These are phyloP conservation scores for Ciconia maguari DNA, from an alignment of 2,113 vertebrate genomes.

Conservation along the genomic window DNA sequence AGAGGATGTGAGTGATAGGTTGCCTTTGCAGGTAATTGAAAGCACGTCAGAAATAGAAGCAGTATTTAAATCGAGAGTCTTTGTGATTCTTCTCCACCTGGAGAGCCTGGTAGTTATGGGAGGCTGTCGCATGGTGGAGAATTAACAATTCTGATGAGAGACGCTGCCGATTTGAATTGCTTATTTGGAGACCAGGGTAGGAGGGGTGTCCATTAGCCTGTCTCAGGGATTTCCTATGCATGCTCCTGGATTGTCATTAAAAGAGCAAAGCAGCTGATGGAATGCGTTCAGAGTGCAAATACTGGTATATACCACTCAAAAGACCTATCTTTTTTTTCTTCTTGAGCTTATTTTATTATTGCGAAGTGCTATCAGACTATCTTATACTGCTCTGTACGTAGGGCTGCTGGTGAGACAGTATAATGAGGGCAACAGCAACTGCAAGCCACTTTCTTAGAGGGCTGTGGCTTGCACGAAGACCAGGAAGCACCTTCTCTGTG, in stretches of 20 bases:
- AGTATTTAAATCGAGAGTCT: not conserved
- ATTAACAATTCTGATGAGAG: slow-evolving; percentile 48
- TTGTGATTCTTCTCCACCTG: not conserved
- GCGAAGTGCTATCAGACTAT: not conserved
- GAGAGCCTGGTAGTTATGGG: not conserved
- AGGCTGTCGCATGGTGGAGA: not conserved
- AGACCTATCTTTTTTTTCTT: not conserved
- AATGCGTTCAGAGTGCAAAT: not conserved
- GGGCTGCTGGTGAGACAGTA: not conserved
- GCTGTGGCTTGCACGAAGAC: not conserved
- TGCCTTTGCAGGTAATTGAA: not conserved
- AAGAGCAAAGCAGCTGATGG: not conserved
- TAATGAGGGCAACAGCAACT: not conserved
- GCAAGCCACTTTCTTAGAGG: not conserved
- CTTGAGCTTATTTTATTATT: not conserved
- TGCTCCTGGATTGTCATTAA: not conserved
- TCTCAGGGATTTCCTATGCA: slow-evolving; percentile 37
- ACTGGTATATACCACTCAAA: not conserved
- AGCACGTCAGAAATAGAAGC: slow-evolving; percentile 6
- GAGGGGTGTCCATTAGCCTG: slow-evolving; percentile 31
- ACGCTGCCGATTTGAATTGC: slow-evolving; percentile 16
- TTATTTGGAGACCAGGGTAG: slow-evolving; percentile 15
- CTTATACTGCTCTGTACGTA: not conserved
- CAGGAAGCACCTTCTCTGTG: not conserved
- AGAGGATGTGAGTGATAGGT: not conserved